phyloP scores from a whole-genome alignment of 2,888 invertebrate genomes.

The Kryphioiulus occultus region DNA sequence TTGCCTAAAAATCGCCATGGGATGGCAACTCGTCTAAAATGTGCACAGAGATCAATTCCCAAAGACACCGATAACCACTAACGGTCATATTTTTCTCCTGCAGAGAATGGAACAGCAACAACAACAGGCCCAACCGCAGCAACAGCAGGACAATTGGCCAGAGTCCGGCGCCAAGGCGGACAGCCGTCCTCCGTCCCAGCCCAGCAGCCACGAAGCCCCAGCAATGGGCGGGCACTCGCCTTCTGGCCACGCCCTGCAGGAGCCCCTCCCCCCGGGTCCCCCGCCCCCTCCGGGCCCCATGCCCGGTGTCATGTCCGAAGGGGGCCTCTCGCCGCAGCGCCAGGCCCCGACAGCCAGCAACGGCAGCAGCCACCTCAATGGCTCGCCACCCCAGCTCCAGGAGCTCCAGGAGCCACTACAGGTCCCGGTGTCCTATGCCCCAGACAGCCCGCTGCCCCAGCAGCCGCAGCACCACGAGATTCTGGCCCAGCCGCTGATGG shows the following conservation, averaged over 20 bases:
- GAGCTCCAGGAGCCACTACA: neutral
- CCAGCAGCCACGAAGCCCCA: neutral
- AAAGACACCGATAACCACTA: neutral
- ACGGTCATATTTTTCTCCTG: neutral
- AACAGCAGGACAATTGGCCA: neutral
- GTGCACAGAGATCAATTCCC: too few relatives aligned
- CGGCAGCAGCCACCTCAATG: neutral
- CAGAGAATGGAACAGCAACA: neutral
- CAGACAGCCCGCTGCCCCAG: neutral
- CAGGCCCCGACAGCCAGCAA: neutral
- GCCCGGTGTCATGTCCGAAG: neutral
- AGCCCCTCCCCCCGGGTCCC: neutral
- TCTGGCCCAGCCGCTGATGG: neutral
- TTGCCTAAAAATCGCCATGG: too few relatives aligned
- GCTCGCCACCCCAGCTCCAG: neutral
- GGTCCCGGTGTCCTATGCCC: neutral
- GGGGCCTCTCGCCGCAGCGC: neutral
- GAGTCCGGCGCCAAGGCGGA: neutral
- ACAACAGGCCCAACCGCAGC: neutral
- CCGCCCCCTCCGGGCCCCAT: neutral
- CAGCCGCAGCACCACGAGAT: conserved; percentile 5
- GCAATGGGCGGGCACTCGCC: neutral
- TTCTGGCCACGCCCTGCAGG: neutral
- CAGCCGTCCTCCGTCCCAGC: neutral
- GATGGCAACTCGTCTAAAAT: too few relatives aligned